A percentile compares a stretch with the other conserved stretches of the same genome.
phyloP scores from a whole-genome alignment of 1,140 invertebrate genomes.

The Holotrichia oblita region DNA sequence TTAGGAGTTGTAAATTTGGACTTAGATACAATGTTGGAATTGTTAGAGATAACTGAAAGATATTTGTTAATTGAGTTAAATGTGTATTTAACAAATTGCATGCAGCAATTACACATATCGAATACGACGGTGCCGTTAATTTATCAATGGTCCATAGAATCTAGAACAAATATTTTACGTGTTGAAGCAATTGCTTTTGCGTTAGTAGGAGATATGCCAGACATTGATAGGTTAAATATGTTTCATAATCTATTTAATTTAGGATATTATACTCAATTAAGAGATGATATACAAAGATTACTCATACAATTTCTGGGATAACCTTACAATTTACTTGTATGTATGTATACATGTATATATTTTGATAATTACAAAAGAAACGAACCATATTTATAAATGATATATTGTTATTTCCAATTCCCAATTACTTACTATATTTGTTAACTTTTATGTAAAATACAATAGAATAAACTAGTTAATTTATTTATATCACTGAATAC shows the following conservation, averaged over 20 bases:
- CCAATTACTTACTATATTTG: too few species aligned
- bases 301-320: conserved; percentile 41
- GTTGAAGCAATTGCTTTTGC: conserved; percentile 67
- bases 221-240: conserved; percentile 57
- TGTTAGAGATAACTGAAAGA: conserved; percentile 71
- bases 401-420: too few species aligned
- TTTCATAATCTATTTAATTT: conserved; percentile 55
- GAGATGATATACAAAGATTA: conserved; percentile 56
- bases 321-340: neutral
- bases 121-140: conserved; percentile 63
- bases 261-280: conserved; percentile 54
- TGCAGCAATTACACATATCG: conserved; percentile 63
- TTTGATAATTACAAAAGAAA: too few species aligned
- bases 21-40: conserved; percentile 70
- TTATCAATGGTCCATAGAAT: conserved; percentile 67
- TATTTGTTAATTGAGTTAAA: conserved; percentile 70
- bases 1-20: conserved; percentile 48
- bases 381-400: too few species aligned
- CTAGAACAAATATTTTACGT: conserved; percentile 66
- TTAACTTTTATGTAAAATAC: too few species aligned
- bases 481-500: too few species aligned
- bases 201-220: conserved; percentile 62
- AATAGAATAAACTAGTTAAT: too few species aligned
- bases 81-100: conserved; percentile 64
- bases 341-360: too few species aligned